Evolutionary conservation across 2,797 vertebrate species (phyloP).

Genomic region (Myotis myotis): DNA sequence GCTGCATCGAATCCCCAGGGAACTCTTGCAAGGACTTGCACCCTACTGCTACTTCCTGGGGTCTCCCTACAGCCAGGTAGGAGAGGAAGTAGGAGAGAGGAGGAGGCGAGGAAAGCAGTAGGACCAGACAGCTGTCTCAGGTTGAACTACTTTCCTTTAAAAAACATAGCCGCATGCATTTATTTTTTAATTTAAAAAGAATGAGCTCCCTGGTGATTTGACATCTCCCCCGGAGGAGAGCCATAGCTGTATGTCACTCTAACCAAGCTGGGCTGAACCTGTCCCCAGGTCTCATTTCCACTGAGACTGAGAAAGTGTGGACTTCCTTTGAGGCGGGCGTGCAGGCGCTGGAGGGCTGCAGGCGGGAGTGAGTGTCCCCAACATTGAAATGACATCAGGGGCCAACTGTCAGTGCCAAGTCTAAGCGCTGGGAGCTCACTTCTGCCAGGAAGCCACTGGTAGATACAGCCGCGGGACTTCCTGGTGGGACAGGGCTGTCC

Average conservation of each 20-base stretch:
- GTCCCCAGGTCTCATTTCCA: background rate
- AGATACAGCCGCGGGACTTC: background rate
- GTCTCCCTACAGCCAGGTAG: background rate
- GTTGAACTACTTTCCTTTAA: background rate
- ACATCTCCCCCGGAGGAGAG: background rate
- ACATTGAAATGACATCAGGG: rapidly evolving
- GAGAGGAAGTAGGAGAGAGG: background rate
- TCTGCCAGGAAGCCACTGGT: background rate
- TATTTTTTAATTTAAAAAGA: background rate
- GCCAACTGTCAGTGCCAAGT: background rate
- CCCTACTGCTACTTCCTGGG: background rate
- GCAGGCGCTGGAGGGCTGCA: background rate
- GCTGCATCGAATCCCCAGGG: rapidly evolving
- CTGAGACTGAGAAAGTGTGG: background rate
- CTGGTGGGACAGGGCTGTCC: background rate
- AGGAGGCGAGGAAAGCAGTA: too few relatives aligned
- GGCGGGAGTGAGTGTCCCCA: rapidly evolving
- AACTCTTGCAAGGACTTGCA: too few relatives aligned
- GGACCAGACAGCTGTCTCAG: too few relatives aligned
- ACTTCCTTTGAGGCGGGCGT: background rate
- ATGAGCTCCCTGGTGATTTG: background rate
- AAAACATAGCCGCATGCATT: background rate
- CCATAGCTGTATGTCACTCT: rapidly evolving
- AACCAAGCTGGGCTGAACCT: background rate
- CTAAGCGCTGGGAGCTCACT: background rate